Evolutionary conservation across 2,888 invertebrate genomes (phyloP).

Genomic region (Cybosia mesomella): DNA sequence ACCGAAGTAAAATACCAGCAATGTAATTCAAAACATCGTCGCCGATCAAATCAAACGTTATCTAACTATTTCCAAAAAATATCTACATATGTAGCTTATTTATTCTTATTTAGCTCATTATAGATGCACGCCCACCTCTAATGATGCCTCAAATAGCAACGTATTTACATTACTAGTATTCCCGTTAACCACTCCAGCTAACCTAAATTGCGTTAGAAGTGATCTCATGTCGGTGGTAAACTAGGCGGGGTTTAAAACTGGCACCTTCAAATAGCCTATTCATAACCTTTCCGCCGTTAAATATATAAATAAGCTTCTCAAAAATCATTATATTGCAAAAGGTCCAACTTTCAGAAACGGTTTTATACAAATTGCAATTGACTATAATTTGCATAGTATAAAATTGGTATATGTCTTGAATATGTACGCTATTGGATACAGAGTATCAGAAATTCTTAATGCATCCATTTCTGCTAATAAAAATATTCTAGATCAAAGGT

Average conservation of each 20-base stretch:
- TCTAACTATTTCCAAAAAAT: too few species aligned
- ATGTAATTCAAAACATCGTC: neutral
- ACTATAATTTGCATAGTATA: neutral
- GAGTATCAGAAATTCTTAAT: neutral
- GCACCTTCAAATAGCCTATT: too few species aligned
- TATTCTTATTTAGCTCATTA: neutral
- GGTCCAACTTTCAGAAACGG: too few species aligned
- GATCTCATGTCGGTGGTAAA: too few species aligned
- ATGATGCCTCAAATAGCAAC: too few species aligned
- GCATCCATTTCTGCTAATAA: neutral
- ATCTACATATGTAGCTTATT: too few species aligned
- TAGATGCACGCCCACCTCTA: neutral
- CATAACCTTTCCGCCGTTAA: too few species aligned
- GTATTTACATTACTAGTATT: too few species aligned
- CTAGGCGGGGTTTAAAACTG: too few species aligned
- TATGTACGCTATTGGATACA: neutral
- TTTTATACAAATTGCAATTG: neutral
- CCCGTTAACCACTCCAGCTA: too few species aligned
- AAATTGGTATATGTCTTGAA: neutral
- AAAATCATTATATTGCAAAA: too few species aligned
- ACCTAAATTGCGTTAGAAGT: too few species aligned
- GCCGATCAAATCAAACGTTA: neutral
- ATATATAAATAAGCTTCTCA: neutral
- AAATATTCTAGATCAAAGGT: constrained; percentile 1
- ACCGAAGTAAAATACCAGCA: neutral